These are phyloP conservation scores for Anarhynchus alexandrinus DNA, from an alignment of 2,113 vertebrate genomes.

Conservation along the genomic window DNA sequence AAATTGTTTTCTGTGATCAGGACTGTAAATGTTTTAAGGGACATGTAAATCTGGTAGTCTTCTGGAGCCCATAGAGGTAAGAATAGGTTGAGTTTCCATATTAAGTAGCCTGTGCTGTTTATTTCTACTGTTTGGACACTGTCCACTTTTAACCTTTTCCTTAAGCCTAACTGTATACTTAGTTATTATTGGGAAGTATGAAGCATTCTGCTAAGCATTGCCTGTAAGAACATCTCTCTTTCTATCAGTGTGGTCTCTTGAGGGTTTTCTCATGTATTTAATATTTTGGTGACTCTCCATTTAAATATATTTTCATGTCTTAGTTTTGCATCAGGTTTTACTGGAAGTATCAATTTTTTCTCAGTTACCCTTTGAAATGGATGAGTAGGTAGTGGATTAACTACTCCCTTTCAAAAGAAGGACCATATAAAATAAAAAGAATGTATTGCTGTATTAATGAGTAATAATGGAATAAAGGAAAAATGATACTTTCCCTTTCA, in stretches of 20 bases:
- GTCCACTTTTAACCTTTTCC: not conserved
- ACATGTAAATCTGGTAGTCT: not conserved
- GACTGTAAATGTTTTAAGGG: not conserved
- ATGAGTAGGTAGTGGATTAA: not conserved
- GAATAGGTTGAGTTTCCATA: not conserved
- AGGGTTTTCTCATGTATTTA: not conserved
- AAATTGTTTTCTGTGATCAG: not conserved
- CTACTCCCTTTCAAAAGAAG: not conserved
- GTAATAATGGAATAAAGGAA: not conserved
- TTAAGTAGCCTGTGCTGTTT: not conserved
- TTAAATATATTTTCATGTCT: not conserved
- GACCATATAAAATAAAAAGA: not conserved
- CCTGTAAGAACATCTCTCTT: not conserved
- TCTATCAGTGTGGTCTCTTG: not conserved
- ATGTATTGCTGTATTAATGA: not conserved
- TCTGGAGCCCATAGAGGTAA: not conserved
- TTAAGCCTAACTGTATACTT: not conserved
- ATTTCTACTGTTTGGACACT: not conserved
- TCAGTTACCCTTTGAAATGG: not conserved
- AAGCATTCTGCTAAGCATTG: not conserved
- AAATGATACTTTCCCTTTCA: slow-evolving; percentile 58
- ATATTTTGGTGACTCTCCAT: not conserved
- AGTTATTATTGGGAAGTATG: not conserved
- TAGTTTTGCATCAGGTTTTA: not conserved
- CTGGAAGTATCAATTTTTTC: not conserved